Evolutionary conservation across 1,140 invertebrate genomes (phyloP).

Genomic region (Zaprionus kolodkinae): DNA sequence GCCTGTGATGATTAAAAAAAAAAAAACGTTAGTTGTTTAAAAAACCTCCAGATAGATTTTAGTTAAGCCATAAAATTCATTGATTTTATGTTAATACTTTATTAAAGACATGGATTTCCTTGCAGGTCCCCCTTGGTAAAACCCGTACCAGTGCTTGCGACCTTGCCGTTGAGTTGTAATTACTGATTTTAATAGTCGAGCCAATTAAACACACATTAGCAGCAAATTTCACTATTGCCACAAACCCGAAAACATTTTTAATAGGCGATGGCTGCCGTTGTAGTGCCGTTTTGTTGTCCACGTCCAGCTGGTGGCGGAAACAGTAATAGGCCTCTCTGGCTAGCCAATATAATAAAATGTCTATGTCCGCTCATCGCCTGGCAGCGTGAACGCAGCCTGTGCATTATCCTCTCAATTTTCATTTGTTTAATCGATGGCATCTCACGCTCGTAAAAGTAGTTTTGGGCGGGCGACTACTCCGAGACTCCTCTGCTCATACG

Average conservation of each 20-base stretch:
- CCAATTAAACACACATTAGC: constrained; percentile 26
- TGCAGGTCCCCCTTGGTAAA: background rate
- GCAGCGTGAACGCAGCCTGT: constrained; percentile 10
- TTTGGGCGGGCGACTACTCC: constrained; percentile 35
- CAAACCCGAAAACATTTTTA: constrained; percentile 26
- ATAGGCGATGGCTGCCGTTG: constrained; percentile 15
- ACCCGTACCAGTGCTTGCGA: background rate
- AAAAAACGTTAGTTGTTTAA: too few relatives aligned
- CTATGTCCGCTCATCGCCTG: constrained; percentile 47
- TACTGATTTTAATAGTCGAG: background rate
- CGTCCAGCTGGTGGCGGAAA: constrained; percentile 28
- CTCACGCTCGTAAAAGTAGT: constrained; percentile 64
- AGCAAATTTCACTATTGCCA: constrained; percentile 30
- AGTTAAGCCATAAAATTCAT: background rate
- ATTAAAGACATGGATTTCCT: background rate
- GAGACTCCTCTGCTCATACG: constrained; percentile 36
- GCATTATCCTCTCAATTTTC: constrained; percentile 36
- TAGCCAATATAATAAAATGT: constrained; percentile 39
- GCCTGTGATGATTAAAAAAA: too few relatives aligned
- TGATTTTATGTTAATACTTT: background rate
- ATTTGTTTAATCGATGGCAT: constrained; percentile 66
- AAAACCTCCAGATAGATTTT: too few relatives aligned
- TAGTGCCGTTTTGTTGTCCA: background rate
- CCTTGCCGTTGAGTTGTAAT: constrained; percentile 12
- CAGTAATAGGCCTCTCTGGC: constrained; percentile 41